Base-by-base conservation (phyloP, 1,140 invertebrate species). In the Melipona quadrifasciata region DNA sequence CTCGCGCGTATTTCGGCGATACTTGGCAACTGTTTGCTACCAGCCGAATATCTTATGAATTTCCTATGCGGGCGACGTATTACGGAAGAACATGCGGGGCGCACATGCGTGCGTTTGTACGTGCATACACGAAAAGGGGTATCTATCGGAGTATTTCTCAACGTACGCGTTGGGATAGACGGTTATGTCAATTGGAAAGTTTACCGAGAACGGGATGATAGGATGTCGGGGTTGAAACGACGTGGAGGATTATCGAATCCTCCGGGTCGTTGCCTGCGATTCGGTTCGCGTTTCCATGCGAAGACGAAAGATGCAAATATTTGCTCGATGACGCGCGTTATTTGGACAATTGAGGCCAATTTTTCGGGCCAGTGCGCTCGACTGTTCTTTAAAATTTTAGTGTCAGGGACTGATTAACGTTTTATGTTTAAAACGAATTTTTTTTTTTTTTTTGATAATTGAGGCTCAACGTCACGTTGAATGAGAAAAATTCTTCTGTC, bases 1-100 rank as follows among this genome's bases (percentile, higher is more conserved):
- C 39, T 47, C 39, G 39, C 24, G 80, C 80, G 1, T 21, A 24
- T 8, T 24, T 31, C 34, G 53, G 57, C 61, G 77, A 82, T 47
- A 31, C 64, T 51, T 77, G 58, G 11, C 14, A 77, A 77, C 73
- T 77, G 73, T 82, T 82, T 51, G 76, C 81, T 73, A 51, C 17
- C 68, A 34, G 21, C 21, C 80, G 81, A 82, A 61, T 55, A 76
- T 68, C 64, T 82, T 82, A 82, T 77, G 81, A 76, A 82, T 82
- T 82, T 82, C 73, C 53, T 24, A 77, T 58, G n/a, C 14, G 64
- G 19, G 31, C 31, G 31, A 47, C 14, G n/a, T 16, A 21, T 55
- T 17, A 27, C n/a, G 51, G 0, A 19, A 58, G 53, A 24, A 47
- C 57, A 21, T 21, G 21, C 39, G 39, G 10, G 39, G 39, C 39